Evolutionary conservation across 2,797 vertebrate species (phyloP).

Genomic region (Scomberomorus guttatus): DNA sequence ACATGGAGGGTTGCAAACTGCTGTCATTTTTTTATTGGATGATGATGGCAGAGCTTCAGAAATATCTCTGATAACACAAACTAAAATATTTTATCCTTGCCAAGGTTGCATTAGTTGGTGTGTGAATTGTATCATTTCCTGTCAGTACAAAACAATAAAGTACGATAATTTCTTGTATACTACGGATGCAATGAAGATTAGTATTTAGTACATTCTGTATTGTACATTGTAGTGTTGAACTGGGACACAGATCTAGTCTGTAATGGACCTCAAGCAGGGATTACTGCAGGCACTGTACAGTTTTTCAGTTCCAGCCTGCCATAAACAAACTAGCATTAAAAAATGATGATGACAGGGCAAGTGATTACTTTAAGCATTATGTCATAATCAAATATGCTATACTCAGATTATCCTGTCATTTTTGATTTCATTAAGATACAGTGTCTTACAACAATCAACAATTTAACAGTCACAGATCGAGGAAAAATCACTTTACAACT

Average conservation of each 20-base stretch:
- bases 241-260: neutral
- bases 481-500: neutral
- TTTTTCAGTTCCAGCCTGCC: neutral
- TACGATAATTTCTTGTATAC: neutral
- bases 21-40: neutral
- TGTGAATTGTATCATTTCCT: neutral
- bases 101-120: neutral
- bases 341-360: neutral
- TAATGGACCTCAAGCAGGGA: neutral
- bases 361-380: neutral
- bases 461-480: neutral
- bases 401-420: neutral
- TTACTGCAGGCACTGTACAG: neutral
- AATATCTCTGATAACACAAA: neutral
- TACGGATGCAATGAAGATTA: neutral
- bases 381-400: neutral
- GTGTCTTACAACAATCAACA: neutral
- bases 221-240: neutral
- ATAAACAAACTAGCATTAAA: neutral
- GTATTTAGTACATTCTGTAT: neutral
- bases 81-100: too few species aligned
- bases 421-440: neutral
- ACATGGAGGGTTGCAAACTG: too few species aligned
- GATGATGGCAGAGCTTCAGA: neutral
- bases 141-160: neutral